These are phyloP conservation scores for Sisor rabdophorus DNA, from an alignment of 2,113 vertebrate species.

Conservation along the genomic window DNA sequence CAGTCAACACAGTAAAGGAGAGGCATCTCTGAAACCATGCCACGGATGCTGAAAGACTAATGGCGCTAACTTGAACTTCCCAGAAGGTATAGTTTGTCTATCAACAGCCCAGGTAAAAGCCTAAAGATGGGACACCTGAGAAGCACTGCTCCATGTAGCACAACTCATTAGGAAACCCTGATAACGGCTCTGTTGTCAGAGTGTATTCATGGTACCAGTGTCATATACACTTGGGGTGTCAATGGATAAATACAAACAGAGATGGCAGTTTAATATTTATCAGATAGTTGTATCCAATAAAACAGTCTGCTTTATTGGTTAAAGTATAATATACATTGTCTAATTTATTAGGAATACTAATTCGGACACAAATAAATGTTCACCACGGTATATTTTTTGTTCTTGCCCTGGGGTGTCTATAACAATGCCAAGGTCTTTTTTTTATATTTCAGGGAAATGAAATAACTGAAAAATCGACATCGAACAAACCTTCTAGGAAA, in stretches of 20 bases:
- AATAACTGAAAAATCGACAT: not conserved
- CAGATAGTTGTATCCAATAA: not conserved
- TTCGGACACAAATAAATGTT: not conserved
- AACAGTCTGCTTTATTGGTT: not conserved
- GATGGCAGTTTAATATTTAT: not conserved
- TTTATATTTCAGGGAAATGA: not conserved
- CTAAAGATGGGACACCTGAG: slow-evolving; percentile 51
- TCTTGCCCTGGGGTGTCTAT: not conserved
- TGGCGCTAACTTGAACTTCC: slow-evolving; percentile 57
- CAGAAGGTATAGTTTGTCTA: slow-evolving; percentile 54
- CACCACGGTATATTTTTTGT: not conserved
- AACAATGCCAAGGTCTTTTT: too few relatives aligned
- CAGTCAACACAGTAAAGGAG: slow-evolving; percentile 48
- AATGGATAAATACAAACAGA: slow-evolving; percentile 13
- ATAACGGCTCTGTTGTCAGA: slow-evolving; percentile 24
- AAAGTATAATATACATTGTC: not conserved
- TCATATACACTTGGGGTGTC: slow-evolving; percentile 30
- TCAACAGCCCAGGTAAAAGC: slow-evolving; percentile 58
- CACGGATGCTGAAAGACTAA: slow-evolving; percentile 58
- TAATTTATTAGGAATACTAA: not conserved
- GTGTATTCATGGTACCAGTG: slow-evolving; percentile 14
- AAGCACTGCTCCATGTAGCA: slow-evolving; percentile 41
- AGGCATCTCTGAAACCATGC: slow-evolving; percentile 43
- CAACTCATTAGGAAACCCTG: slow-evolving; percentile 31
- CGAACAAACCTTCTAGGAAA: not conserved